A percentile compares a stretch with the other conserved stretches of the same genome.
Evolutionary conservation across 2,888 invertebrate genomes (phyloP).

Genomic region (Uropetala carovei): DNA sequence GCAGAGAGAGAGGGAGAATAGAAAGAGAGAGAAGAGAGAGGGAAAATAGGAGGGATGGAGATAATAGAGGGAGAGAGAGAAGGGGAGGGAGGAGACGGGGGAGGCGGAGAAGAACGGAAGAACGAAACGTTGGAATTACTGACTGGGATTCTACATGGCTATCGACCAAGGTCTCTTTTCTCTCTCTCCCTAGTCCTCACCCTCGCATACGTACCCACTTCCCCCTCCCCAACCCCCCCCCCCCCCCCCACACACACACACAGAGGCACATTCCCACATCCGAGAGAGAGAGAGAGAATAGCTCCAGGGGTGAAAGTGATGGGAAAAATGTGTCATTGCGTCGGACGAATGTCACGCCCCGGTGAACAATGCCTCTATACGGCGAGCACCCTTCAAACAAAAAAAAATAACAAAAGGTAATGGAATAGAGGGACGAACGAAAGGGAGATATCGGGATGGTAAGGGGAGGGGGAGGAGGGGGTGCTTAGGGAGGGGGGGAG

Average conservation of each 20-base stretch:
- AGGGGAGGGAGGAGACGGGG: too few species aligned
- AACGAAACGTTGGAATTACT: too few species aligned
- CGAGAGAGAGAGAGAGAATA: not conserved
- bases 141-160: not conserved
- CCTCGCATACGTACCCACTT: not conserved
- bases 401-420: conserved; percentile 27
- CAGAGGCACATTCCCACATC: too few species aligned
- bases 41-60: too few species aligned
- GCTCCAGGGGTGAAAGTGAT: conserved; percentile 1
- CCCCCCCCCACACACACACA: not conserved
- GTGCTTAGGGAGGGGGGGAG: not conserved
- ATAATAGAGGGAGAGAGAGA: too few species aligned
- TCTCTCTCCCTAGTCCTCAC: not conserved
- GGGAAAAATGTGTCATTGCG: conserved; percentile 22
- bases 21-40: too few species aligned
- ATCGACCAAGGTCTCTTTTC: not conserved
- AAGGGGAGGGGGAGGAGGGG: not conserved
- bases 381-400: not conserved
- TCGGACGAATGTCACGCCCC: conserved; percentile 27
- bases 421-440: not conserved
- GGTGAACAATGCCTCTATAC: conserved; percentile 13
- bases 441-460: not conserved
- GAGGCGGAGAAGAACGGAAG: too few species aligned
- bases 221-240: too few species aligned
- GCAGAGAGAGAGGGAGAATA: too few species aligned